Conservation (phyloP, 1,140 invertebrate genomes). For the Pteromalus puparum region DNA sequence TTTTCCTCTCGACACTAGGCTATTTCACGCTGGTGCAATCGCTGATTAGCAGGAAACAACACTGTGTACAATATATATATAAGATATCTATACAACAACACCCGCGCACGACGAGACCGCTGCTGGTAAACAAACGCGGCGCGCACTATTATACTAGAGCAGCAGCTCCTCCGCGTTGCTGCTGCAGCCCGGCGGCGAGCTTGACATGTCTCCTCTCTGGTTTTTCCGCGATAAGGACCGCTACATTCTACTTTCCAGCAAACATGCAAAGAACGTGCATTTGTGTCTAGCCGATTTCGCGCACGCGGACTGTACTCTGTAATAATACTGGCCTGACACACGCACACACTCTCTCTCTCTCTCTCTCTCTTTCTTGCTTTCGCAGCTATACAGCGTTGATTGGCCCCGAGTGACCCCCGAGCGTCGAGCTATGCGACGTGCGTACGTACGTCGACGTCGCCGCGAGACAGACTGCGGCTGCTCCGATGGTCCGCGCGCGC, state of each 20-base stretch:
- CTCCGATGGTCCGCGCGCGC: too few species aligned
- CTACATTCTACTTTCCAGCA: not conserved
- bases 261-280: not conserved
- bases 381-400: not conserved
- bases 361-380: not conserved
- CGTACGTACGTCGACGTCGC: not conserved
- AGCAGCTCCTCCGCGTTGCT: not conserved
- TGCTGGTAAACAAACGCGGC: not conserved
- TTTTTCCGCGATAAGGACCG: not conserved
- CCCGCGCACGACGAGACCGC: not conserved
- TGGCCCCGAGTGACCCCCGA: not conserved
- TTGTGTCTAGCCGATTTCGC: not conserved
- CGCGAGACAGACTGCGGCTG: not conserved
- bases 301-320: not conserved
- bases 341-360: not conserved
- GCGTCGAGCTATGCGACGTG: not conserved
- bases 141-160: not conserved
- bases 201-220: constrained; percentile 6
- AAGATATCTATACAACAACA: too few species aligned
- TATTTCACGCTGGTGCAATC: too few species aligned
- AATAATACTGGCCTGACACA: too few species aligned
- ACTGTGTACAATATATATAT: too few species aligned
- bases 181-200: not conserved
- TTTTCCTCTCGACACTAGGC: not conserved
- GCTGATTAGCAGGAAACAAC: too few species aligned